Percentiles rank a stretch among this genome's conserved stretches.
phyloP scores from a whole-genome alignment of 1,140 invertebrate genomes.

The Dreissena rostriformis region DNA sequence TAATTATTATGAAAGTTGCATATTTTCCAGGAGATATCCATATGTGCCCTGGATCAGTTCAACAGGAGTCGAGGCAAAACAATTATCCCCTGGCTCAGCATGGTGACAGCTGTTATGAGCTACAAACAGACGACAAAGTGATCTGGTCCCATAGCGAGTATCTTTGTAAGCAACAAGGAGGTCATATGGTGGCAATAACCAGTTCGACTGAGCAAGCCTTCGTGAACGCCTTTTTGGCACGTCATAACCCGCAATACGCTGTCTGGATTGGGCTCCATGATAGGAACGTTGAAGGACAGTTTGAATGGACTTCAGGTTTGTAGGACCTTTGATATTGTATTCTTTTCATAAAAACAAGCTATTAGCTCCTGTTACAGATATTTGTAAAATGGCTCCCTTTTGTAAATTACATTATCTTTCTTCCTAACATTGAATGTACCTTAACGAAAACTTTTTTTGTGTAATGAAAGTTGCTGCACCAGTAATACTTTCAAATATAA shows the following conservation, averaged over 20 bases:
- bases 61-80: background rate
- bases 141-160: slow-evolving; percentile 9
- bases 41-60: background rate
- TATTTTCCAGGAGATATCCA: background rate
- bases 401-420: too few species aligned
- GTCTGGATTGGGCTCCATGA: slow-evolving; percentile 43
- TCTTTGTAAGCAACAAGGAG: background rate
- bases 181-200: slow-evolving; percentile 28
- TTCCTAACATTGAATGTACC: too few species aligned
- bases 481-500: too few species aligned
- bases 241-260: background rate
- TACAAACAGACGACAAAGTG: slow-evolving; percentile 14
- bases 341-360: too few species aligned
- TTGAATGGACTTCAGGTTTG: slow-evolving; percentile 35
- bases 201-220: slow-evolving; percentile 24
- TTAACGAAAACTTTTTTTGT: too few species aligned
- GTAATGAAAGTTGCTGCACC: too few species aligned
- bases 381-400: too few species aligned
- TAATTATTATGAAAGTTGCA: too few species aligned
- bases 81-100: slow-evolving; percentile 13
- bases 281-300: slow-evolving; percentile 3
- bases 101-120: slow-evolving; percentile 24
- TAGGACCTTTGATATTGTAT: too few species aligned
- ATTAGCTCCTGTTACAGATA: too few species aligned
- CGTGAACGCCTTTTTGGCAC: slow-evolving; percentile 8